Evolutionary conservation across 2,797 vertebrate species (phyloP).

Genomic region (Lacerta bilineata): DNA sequence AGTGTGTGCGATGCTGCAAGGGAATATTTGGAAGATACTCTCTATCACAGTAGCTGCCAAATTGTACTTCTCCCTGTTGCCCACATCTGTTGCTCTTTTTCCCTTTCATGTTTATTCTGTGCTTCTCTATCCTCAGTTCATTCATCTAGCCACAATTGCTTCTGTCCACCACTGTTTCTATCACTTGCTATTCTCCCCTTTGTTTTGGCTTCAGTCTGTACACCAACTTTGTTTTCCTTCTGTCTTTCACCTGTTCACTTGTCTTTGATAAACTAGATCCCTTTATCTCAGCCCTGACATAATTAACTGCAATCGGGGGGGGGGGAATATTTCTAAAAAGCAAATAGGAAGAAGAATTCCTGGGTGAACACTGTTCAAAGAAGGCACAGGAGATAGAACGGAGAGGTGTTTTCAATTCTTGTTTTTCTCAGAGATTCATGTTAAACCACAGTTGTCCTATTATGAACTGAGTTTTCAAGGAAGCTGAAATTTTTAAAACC

Average conservation of each 20-base stretch:
- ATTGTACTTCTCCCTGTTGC: slow-evolving; percentile 29
- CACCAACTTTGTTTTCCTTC: slow-evolving; percentile 40
- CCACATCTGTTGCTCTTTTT: slow-evolving; percentile 40
- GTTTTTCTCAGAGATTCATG: slow-evolving; percentile 27
- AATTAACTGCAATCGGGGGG: slow-evolving; percentile 40
- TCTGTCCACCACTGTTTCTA: slow-evolving; percentile 36
- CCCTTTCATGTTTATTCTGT: slow-evolving; percentile 32
- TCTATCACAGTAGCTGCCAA: slow-evolving; percentile 28
- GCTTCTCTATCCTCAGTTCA: slow-evolving; percentile 2
- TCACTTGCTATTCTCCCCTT: neutral
- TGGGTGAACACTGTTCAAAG: slow-evolving; percentile 37
- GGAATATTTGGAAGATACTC: slow-evolving; percentile 27
- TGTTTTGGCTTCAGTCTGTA: slow-evolving; percentile 25
- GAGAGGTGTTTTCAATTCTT: slow-evolving; percentile 50
- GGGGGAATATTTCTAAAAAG: neutral
- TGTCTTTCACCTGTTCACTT: slow-evolving; percentile 16
- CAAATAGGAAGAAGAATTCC: slow-evolving; percentile 46
- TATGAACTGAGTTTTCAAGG: slow-evolving; percentile 29
- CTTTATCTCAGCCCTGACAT: slow-evolving; percentile 37
- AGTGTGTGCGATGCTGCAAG: neutral
- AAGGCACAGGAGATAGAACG: slow-evolving; percentile 11
- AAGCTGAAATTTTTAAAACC: slow-evolving; percentile 44
- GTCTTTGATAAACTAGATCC: neutral
- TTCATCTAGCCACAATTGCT: slow-evolving; percentile 21
- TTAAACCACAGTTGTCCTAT: slow-evolving; percentile 14